Percentiles rank a stretch among this genome's conserved stretches.
Conservation (phyloP, 2,113 vertebrate species). For the Galemys pyrenaicus region DNA sequence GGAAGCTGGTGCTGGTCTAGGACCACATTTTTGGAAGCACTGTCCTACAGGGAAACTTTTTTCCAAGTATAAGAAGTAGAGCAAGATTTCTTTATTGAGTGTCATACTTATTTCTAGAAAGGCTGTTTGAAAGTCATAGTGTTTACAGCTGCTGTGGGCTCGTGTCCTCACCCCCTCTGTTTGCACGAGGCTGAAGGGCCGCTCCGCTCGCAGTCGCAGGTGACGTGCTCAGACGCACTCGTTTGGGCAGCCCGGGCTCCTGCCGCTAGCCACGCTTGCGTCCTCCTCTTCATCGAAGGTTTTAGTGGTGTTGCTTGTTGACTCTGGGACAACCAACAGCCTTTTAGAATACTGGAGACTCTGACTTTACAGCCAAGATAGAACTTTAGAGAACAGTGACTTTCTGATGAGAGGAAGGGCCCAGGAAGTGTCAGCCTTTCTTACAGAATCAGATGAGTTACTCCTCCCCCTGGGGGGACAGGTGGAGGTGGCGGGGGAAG, state of each 20-base stretch:
- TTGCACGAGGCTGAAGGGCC: constrained; percentile 1
- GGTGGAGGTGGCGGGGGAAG: not conserved
- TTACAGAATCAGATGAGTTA: not conserved
- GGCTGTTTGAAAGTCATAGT: not conserved
- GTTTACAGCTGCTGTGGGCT: not conserved
- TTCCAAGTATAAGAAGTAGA: not conserved
- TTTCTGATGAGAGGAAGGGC: not conserved
- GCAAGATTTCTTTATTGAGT: not conserved
- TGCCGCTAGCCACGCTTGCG: not conserved
- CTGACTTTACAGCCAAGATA: not conserved
- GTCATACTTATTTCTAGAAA: not conserved
- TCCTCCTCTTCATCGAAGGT: not conserved
- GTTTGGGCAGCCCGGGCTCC: not conserved
- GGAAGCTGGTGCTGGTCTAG: not conserved
- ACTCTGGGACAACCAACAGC: not conserved
- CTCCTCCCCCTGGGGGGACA: not conserved
- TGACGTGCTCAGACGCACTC: not conserved
- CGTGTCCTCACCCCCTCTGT: not conserved
- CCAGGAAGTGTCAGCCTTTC: not conserved
- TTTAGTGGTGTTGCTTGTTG: not conserved
- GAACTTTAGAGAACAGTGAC: not conserved
- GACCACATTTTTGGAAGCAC: not conserved
- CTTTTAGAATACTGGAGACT: constrained; percentile 7
- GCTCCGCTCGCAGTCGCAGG: not conserved
- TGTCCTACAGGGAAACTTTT: not conserved